Evolutionary conservation across 2,113 vertebrate genomes (phyloP).

Genomic region (Microtus richardsoni): DNA sequence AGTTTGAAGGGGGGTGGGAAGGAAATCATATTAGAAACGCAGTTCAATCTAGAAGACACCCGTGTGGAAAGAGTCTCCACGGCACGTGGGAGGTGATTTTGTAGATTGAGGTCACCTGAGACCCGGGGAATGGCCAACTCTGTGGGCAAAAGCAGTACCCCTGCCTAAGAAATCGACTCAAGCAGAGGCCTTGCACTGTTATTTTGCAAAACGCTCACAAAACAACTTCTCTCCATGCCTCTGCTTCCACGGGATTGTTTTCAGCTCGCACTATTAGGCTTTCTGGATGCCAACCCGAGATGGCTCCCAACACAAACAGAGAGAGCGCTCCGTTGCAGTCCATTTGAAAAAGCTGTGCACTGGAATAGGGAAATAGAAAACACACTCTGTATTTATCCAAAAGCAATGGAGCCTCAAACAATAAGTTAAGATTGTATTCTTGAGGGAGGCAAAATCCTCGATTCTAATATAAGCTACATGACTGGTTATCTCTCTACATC

Average conservation of each 20-base stretch:
- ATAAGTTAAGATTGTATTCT: conserved; percentile 64
- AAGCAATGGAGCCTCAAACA: conserved; percentile 70
- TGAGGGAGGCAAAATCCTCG: conserved; percentile 63
- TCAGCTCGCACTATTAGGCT: conserved; percentile 39
- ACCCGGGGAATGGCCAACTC: not conserved
- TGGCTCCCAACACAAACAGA: conserved; percentile 22
- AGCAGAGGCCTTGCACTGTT: not conserved
- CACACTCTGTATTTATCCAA: conserved; percentile 66
- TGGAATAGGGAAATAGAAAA: conserved; percentile 54
- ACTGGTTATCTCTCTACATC: conserved; percentile 44
- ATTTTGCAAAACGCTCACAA: not conserved
- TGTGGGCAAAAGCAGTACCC: not conserved
- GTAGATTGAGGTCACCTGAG: not conserved
- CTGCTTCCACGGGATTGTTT: not conserved
- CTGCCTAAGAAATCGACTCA: not conserved
- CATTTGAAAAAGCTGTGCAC: conserved; percentile 67
- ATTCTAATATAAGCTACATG: conserved; percentile 19
- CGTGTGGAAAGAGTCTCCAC: not conserved
- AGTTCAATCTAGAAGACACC: not conserved
- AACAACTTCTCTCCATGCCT: not conserved
- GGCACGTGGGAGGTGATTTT: fast-evolving
- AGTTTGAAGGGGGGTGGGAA: not conserved
- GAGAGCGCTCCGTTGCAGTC: conserved; percentile 30
- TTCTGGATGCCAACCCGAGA: conserved; percentile 58
- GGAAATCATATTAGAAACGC: not conserved